Evolutionary conservation across 2,888 invertebrate genomes (phyloP).

Genomic region (Apotomis turbidana): DNA sequence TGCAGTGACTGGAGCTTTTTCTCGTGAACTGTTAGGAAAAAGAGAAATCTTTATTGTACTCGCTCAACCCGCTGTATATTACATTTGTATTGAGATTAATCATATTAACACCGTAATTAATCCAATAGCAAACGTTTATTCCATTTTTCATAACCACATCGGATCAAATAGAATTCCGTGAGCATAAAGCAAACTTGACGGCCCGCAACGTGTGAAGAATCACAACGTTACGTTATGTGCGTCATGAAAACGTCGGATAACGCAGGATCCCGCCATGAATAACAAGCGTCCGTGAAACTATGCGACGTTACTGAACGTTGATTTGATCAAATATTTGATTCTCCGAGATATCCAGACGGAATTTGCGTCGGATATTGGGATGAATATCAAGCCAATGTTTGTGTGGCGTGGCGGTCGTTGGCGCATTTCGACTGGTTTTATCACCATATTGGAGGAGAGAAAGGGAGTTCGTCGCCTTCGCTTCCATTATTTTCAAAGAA

Average conservation of each 20-base stretch:
- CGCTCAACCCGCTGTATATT: too few species aligned
- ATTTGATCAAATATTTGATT: slow-evolving; percentile 40
- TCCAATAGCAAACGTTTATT: background rate
- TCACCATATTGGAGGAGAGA: background rate
- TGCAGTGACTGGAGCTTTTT: too few species aligned
- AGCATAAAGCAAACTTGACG: slow-evolving; percentile 21
- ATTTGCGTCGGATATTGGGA: slow-evolving; percentile 13
- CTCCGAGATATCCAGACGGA: slow-evolving; percentile 14
- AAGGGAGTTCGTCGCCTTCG: too few species aligned
- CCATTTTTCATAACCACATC: slow-evolving; percentile 17
- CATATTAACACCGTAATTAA: background rate
- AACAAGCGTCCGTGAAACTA: slow-evolving; percentile 27
- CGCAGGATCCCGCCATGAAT: slow-evolving; percentile 20
- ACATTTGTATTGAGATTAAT: too few species aligned
- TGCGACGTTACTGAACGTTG: slow-evolving; percentile 25
- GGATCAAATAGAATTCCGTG: slow-evolving; percentile 13
- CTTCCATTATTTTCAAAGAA: too few species aligned
- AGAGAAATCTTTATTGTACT: too few species aligned
- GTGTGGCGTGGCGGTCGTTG: slow-evolving; percentile 2
- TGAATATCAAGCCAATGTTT: slow-evolving; percentile 13
- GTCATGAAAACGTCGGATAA: slow-evolving; percentile 30
- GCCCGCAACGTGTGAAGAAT: slow-evolving; percentile 19
- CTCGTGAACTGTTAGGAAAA: too few species aligned
- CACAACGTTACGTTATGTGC: background rate
- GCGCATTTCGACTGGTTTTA: slow-evolving; percentile 3